Conservation (phyloP, 2,888 invertebrate species). For the Geophilus truncorum region DNA sequence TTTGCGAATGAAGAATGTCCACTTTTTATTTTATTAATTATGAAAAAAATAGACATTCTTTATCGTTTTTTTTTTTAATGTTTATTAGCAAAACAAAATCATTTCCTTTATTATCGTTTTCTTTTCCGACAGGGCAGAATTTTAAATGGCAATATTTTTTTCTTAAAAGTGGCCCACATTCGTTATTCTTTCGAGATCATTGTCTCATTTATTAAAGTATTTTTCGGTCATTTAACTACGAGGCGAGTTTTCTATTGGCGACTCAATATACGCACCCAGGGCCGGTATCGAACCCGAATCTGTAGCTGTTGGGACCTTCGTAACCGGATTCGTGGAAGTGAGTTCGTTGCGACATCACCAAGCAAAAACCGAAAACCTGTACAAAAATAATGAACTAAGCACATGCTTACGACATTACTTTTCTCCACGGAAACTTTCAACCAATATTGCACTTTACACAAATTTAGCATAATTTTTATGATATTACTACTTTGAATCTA, state of each 20-base stretch:
- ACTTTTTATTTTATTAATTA: no score
- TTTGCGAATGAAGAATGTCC: neutral
- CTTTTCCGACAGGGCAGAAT: no score
- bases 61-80: no score
- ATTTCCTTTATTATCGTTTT: no score
- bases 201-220: neutral
- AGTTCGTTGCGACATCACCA: neutral
- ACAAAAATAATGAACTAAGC: neutral
- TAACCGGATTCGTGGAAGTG: constrained; percentile 54
- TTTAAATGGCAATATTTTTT: neutral
- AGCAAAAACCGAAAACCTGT: neutral
- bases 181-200: neutral
- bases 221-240: neutral
- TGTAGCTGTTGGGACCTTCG: constrained; percentile 73
- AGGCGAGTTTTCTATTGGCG: neutral
- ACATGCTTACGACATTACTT: no score
- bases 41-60: no score
- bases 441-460: no score
- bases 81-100: no score
- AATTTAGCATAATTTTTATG: no score
- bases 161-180: constrained; percentile 15
- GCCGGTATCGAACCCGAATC: constrained; percentile 79
- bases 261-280: constrained; percentile 63
- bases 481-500: no score
- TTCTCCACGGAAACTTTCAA: no score